Percentiles rank a stretch among this genome's conserved stretches.
These are phyloP conservation scores for Apeira syringaria DNA, from an alignment of 2,888 invertebrate species.

Conservation along the genomic window DNA sequence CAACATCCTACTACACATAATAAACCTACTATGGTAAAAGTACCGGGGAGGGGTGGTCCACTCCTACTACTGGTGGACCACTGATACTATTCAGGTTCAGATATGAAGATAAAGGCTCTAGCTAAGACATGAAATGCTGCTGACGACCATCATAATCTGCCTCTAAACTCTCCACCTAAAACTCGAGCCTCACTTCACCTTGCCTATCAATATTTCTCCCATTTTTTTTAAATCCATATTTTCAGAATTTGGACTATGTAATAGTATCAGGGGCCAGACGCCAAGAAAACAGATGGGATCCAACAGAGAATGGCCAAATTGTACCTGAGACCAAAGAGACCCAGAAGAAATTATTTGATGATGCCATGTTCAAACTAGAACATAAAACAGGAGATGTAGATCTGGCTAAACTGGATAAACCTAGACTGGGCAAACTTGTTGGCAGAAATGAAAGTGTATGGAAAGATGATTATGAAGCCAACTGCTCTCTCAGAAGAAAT, in stretches of 20 bases:
- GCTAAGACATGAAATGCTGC: too few species aligned
- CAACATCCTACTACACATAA: too few species aligned
- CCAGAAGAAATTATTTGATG: slow-evolving; percentile 94
- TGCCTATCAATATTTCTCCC: too few species aligned
- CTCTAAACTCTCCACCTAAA: too few species aligned
- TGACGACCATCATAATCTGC: too few species aligned
- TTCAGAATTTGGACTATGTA: slow-evolving; percentile 97
- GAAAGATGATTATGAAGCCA: slow-evolving; percentile 97
- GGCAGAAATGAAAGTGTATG: slow-evolving; percentile 91
- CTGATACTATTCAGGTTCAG: too few species aligned
- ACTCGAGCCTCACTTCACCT: too few species aligned
- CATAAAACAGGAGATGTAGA: slow-evolving; percentile 93
- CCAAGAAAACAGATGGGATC: slow-evolving; percentile 99
- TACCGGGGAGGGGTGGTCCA: too few species aligned
- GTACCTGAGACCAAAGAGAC: slow-evolving; percentile 96
- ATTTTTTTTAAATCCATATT: slow-evolving; percentile 27
- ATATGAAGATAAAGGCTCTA: too few species aligned
- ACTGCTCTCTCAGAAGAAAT: slow-evolving; percentile 91
- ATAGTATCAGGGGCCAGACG: slow-evolving; percentile 97
- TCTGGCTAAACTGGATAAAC: slow-evolving; percentile 87
- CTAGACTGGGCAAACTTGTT: slow-evolving; percentile 89
- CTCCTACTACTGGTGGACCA: too few species aligned
- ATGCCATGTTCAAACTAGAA: slow-evolving; percentile 99
- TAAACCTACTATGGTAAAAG: too few species aligned
- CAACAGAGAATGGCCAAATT: slow-evolving; percentile 96